Conservation (phyloP, 2,797 vertebrate species). For the Pangasius macronema region DNA sequence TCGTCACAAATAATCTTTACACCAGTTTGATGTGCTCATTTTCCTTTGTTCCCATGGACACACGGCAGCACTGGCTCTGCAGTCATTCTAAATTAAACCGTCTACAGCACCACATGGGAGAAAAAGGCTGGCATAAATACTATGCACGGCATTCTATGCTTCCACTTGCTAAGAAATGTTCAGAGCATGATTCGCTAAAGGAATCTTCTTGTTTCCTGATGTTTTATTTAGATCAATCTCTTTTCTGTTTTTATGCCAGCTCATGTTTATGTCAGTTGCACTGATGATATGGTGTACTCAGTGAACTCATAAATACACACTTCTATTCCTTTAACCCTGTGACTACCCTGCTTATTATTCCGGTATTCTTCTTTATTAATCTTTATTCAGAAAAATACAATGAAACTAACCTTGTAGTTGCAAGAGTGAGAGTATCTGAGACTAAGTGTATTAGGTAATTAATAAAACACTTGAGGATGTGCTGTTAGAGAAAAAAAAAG, state of each 20-base stretch:
- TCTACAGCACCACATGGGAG: slow-evolving; percentile 1
- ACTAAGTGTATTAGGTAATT: neutral
- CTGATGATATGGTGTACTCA: neutral
- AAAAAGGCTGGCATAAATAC: slow-evolving; percentile 11
- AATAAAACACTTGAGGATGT: neutral
- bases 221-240: neutral
- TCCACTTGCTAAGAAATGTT: slow-evolving; percentile 3
- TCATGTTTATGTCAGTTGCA: neutral
- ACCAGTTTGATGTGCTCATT: slow-evolving; percentile 23
- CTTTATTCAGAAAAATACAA: neutral
- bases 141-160: slow-evolving; percentile 9
- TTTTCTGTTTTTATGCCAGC: neutral
- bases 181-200: neutral
- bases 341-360: neutral
- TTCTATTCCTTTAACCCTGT: neutral
- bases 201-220: neutral
- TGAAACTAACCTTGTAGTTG: neutral
- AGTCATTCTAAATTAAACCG: slow-evolving; percentile 40
- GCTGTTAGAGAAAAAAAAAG: neutral
- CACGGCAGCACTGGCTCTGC: neutral
- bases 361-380: neutral
- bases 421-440: neutral
- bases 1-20: slow-evolving; percentile 18
- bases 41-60: slow-evolving; percentile 23
- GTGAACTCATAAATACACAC: neutral